Evolutionary conservation across 2,888 invertebrate genomes (phyloP).

Genomic region (Ischnura elegans): DNA sequence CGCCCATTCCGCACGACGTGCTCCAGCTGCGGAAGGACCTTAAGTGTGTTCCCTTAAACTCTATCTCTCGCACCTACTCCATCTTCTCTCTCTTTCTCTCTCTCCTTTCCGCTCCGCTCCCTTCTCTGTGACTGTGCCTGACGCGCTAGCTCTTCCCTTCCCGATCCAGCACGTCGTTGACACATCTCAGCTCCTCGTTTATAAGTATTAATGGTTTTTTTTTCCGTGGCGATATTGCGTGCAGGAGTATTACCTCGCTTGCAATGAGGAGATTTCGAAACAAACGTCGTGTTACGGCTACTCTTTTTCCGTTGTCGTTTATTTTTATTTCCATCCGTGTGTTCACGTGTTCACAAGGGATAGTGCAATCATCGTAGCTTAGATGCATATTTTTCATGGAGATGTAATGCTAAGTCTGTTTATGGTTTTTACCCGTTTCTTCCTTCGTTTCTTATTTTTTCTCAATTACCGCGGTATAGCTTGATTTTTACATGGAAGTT

Average conservation of each 20-base stretch:
- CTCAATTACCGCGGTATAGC: too few relatives aligned
- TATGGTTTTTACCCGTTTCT: background rate
- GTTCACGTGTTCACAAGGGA: too few relatives aligned
- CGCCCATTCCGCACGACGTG: constrained; percentile 35
- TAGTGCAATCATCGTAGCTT: too few relatives aligned
- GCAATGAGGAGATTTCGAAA: background rate
- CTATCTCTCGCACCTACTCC: background rate
- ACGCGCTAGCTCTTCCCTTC: background rate
- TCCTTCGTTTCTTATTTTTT: too few relatives aligned
- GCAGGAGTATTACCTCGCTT: background rate
- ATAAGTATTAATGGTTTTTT: background rate
- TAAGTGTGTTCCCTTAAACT: constrained; percentile 8
- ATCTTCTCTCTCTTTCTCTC: background rate
- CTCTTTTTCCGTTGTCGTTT: background rate
- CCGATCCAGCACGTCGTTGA: background rate
- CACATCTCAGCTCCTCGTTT: background rate
- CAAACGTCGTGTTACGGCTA: too few relatives aligned
- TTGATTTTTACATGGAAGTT: too few relatives aligned
- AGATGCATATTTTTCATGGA: too few relatives aligned
- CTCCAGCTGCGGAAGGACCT: background rate
- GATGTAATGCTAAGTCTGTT: background rate
- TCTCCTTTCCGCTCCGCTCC: background rate
- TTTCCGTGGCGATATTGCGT: background rate
- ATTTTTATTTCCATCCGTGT: background rate
- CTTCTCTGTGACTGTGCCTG: background rate